Evolutionary conservation across 2,797 vertebrate genomes (phyloP).

Genomic region (Helarctos malayanus): DNA sequence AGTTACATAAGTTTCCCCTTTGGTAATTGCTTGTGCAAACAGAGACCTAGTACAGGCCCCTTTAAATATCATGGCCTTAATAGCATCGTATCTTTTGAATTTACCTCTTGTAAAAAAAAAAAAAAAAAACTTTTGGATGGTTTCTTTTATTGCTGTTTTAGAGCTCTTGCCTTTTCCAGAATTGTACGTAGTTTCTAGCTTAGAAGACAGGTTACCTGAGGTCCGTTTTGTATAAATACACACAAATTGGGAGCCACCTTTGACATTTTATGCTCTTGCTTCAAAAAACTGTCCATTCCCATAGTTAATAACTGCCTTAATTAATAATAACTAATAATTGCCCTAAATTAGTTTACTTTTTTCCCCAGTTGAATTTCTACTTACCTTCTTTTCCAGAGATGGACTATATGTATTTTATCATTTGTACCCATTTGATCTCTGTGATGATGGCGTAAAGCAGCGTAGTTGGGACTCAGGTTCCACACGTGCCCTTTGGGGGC

Average conservation of each 20-base stretch:
- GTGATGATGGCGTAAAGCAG: not conserved
- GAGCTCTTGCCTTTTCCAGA: conserved; percentile 14
- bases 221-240: not conserved
- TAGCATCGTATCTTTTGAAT: not conserved
- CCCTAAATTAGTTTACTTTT: not conserved
- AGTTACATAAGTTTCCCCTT: not conserved
- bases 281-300: conserved; percentile 8
- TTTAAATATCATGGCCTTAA: not conserved
- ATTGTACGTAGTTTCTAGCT: not conserved
- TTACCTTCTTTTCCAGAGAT: conserved; percentile 1
- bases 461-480: not conserved
- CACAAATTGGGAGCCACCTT: not conserved
- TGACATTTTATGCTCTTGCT: conserved; percentile 24
- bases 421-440: not conserved
- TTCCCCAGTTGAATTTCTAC: not conserved
- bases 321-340: not conserved
- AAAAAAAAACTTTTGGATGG: not conserved
- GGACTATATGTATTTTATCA: not conserved
- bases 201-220: not conserved
- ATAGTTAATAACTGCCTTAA: not conserved
- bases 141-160: not conserved
- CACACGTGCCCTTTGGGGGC: not conserved
- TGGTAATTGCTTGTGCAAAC: not conserved
- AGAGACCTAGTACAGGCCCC: too few species aligned
- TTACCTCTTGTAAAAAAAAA: not conserved